Percentiles rank a stretch among this genome's conserved stretches.
Evolutionary conservation across 2,797 vertebrate species (phyloP).

Genomic region (Sebastes variabilis): DNA sequence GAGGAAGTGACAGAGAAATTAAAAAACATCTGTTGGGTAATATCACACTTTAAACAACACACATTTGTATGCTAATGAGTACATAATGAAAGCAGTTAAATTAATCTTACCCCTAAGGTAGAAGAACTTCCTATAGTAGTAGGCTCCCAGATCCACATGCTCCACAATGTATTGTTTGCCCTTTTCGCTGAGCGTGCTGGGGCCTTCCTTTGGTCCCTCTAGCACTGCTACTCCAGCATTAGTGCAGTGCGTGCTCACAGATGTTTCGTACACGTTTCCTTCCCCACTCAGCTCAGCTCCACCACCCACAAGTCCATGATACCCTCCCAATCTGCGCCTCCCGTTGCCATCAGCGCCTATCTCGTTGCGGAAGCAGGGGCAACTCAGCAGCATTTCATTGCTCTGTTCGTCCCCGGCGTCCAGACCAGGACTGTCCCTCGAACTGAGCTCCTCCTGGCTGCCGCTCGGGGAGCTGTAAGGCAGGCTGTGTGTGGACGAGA

Average conservation of each 20-base stretch:
- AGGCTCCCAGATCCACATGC: conserved; percentile 94
- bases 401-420: conserved; percentile 91
- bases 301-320: conserved; percentile 49
- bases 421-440: conserved; percentile 89
- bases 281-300: conserved; percentile 82
- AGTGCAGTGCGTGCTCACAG: conserved; percentile 91
- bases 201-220: conserved; percentile 92
- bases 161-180: conserved; percentile 95
- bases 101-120: conserved; percentile 89
- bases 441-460: conserved; percentile 94
- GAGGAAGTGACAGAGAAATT: conserved; percentile 25
- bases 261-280: conserved; percentile 88
- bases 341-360: conserved; percentile 88
- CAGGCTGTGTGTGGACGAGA: conserved; percentile 89
- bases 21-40: not conserved
- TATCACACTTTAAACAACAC: not conserved
- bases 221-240: conserved; percentile 95
- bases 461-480: conserved; percentile 93
- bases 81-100: not conserved
- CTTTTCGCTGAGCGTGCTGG: conserved; percentile 88
- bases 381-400: conserved; percentile 94
- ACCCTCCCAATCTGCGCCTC: conserved; percentile 85
- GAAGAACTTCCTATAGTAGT: conserved; percentile 96
- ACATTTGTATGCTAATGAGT: not conserved
- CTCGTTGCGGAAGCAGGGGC: conserved; percentile 97